Conservation (phyloP, 2,888 invertebrate species). For the Anarsia innoxiella region DNA sequence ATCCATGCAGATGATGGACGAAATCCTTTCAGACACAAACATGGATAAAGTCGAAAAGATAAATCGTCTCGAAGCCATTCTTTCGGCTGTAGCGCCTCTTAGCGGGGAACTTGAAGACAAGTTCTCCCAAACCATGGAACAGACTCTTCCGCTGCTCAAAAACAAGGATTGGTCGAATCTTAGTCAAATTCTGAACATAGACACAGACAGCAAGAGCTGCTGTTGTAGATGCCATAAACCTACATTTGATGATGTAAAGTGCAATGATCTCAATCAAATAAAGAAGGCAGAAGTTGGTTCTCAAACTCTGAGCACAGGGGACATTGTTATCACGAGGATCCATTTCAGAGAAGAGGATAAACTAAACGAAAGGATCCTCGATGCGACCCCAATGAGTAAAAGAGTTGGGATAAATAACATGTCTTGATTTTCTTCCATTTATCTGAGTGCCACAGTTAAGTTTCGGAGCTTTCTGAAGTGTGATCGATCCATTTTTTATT, state of each 20-base stretch:
- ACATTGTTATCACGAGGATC: slow-evolving; percentile 93
- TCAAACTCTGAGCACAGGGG: slow-evolving; percentile 93
- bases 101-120: slow-evolving; percentile 75
- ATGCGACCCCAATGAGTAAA: slow-evolving; percentile 62
- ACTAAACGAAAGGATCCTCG: slow-evolving; percentile 58
- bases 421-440: slow-evolving; percentile 64
- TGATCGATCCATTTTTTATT: slow-evolving; percentile 49
- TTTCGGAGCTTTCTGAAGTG: slow-evolving; percentile 50
- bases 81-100: slow-evolving; percentile 85
- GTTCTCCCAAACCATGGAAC: slow-evolving; percentile 71
- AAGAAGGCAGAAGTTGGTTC: slow-evolving; percentile 77
- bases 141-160: slow-evolving; percentile 68
- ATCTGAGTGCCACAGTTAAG: slow-evolving; percentile 62
- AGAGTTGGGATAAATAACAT: slow-evolving; percentile 57
- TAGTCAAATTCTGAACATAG: slow-evolving; percentile 66
- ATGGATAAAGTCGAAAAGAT: slow-evolving; percentile 91
- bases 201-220: slow-evolving; percentile 65
- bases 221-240: slow-evolving; percentile 74
- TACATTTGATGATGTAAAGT: slow-evolving; percentile 52
- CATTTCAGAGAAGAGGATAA: slow-evolving; percentile 72
- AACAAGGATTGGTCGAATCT: slow-evolving; percentile 72
- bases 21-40: slow-evolving; percentile 85
- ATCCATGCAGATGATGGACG: slow-evolving; percentile 92
- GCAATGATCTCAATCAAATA: slow-evolving; percentile 64
- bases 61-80: slow-evolving; percentile 89